Evolutionary conservation across 2,888 invertebrate genomes (phyloP), one percentile per base, ranked within the genome.

Genomic region (Dynastes hyllus): DNA sequence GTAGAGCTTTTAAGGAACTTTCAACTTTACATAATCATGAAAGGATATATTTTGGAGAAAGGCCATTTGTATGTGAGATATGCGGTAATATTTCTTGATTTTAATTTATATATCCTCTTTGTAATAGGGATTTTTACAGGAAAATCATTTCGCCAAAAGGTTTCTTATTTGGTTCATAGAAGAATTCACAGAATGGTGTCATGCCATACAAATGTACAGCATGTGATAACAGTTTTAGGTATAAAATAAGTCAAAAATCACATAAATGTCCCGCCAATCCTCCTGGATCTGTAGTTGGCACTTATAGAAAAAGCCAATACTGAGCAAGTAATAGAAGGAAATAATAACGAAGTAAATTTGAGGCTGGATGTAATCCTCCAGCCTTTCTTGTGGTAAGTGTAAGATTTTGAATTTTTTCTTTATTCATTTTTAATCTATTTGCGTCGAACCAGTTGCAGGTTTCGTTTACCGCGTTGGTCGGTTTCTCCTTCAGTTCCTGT

Each of bases 1-100:
- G 95, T 0, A 91, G 96, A 81, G 93, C 95, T 40, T 96, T 96
- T 86, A 96, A 96, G 87, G 96, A 96, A 88, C 90, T 96, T 37
- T 96, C 96, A 1, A 96, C 96, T 0, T 90, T 96, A 77, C 96
- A 96, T 86, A 96, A 96, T 87, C 96, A 96, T 86, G 94, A 95
- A 87, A 90, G 96, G 80, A 96, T 96, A 82, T 94, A 95, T 87
- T 95, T 95, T 0, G 96, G 96, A 0, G 96, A 96, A 87, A 94
- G 96, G 84, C 96, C 96, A 2, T 96, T 95, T 86, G 94, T 94
- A 50, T 96, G 96, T 88, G 96, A 96, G 91, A 94, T 94, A 70
- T 96, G 96, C 87, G 96, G 96, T 96, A 90, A 86, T 80, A 37
- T 51, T 5, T 66, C 22, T n/a, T 22, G 11, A 29, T 76, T 16